Percentiles rank a stretch among this genome's conserved stretches.
Conservation (phyloP, 2,797 vertebrate genomes). For the Heterohyrax brucei region DNA sequence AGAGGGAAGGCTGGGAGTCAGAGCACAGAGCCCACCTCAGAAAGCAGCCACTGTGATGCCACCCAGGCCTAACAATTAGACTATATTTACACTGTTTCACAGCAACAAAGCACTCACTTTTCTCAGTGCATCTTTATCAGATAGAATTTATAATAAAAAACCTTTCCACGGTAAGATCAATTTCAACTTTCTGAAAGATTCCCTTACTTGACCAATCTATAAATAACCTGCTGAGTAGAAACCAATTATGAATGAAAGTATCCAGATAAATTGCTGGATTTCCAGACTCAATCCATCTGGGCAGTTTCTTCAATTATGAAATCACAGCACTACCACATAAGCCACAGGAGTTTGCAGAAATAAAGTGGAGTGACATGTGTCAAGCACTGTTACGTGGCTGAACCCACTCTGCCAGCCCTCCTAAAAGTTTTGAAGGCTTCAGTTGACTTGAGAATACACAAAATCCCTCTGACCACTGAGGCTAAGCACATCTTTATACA, state of each 20-base stretch:
- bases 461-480: background rate
- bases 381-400: background rate
- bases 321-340: background rate
- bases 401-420: background rate
- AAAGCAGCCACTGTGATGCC: background rate
- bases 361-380: background rate
- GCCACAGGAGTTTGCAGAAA: background rate
- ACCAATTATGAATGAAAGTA: constrained; percentile 4
- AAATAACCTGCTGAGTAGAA: background rate
- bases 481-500: background rate
- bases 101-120: background rate
- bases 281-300: background rate
- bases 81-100: background rate
- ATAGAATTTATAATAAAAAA: constrained; percentile 50
- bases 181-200: constrained; percentile 49
- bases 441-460: background rate
- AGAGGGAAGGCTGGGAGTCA: background rate
- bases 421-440: background rate
- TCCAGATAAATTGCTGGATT: background rate
- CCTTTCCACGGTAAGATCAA: background rate
- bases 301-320: background rate
- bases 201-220: constrained; percentile 14
- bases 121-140: constrained; percentile 28
- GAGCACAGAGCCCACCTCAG: background rate
- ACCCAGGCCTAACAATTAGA: background rate